Evolutionary conservation across 2,797 vertebrate genomes (phyloP).

Genomic region (Neosalanx taihuensis): DNA sequence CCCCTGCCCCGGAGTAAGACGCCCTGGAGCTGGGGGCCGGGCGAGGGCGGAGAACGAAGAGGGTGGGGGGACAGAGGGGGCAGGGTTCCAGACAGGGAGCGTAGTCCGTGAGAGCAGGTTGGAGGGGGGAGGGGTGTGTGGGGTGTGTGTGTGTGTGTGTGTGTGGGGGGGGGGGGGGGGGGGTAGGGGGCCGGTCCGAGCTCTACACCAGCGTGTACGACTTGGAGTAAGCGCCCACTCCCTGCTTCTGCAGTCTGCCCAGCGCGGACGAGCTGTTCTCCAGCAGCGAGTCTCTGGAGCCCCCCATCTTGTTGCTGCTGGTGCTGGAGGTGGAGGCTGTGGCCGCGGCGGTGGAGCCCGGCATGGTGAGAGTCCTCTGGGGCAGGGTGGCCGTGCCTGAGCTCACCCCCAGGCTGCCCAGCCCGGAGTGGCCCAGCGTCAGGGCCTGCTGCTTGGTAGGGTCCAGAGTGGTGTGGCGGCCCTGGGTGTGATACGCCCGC

Average conservation of each 20-base stretch:
- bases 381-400: constrained; percentile 89
- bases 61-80: constrained; percentile 23
- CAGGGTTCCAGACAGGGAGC: constrained; percentile 41
- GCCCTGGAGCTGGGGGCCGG: constrained; percentile 36
- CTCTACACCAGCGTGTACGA: constrained; percentile 97
- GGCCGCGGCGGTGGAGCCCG: constrained; percentile 74
- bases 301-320: constrained; percentile 84
- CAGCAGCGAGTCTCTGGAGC: constrained; percentile 97
- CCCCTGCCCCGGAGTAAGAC: constrained; percentile 51
- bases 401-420: constrained; percentile 69
- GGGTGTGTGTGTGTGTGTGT: constrained; percentile 39
- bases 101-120: constrained; percentile 48
- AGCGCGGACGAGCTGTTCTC: constrained; percentile 95
- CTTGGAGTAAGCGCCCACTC: constrained; percentile 94
- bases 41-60: constrained; percentile 24
- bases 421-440: constrained; percentile 83
- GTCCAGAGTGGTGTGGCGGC: constrained; percentile 95
- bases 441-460: constrained; percentile 84
- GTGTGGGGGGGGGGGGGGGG: constrained; percentile 38
- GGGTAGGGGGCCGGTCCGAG: background rate
- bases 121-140: too few relatives aligned
- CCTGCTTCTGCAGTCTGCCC: constrained; percentile 93
- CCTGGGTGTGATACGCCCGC: constrained; percentile 90
- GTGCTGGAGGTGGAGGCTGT: constrained; percentile 75
- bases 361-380: constrained; percentile 96